phyloP scores from a whole-genome alignment of 2,888 invertebrate genomes.

The Abrostola triplasia region DNA sequence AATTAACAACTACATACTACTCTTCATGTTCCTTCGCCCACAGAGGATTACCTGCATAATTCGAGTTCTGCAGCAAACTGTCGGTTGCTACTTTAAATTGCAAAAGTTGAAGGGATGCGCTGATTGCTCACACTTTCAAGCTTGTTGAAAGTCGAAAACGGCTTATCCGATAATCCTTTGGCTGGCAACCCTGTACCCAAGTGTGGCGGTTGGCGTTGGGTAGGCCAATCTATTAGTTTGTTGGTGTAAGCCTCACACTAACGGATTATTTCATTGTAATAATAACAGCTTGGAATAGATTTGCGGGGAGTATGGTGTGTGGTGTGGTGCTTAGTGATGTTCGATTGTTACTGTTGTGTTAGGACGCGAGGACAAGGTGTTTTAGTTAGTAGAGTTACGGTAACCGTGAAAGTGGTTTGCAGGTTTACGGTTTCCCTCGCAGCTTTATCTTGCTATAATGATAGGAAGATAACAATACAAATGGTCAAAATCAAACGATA shows the following conservation, averaged over 20 bases:
- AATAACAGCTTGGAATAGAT: constrained; percentile 11
- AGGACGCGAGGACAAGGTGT: no score
- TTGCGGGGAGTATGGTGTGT: constrained; percentile 7
- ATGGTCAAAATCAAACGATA: no score
- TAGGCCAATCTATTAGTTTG: constrained; percentile 60
- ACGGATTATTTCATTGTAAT: constrained; percentile 42
- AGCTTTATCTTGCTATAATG: no score
- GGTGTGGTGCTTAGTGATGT: neutral
- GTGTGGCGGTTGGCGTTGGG: constrained; percentile 25
- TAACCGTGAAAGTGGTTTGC: no score
- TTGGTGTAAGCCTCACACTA: constrained; percentile 38
- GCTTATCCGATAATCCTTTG: constrained; percentile 23
- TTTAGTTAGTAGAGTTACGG: no score
- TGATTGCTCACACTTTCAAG: constrained; percentile 25
- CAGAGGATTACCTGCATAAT: constrained; percentile 9
- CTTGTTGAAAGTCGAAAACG: constrained; percentile 19
- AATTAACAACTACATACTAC: neutral
- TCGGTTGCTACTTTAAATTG: constrained; percentile 1
- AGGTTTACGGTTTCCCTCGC: no score
- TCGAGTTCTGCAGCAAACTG: neutral
- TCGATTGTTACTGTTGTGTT: no score
- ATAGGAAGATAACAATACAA: no score
- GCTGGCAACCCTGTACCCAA: constrained; percentile 39
- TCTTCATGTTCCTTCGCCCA: neutral
- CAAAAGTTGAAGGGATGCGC: constrained; percentile 15